Evolutionary conservation across 2,797 vertebrate species (phyloP), one percentile per base, ranked within the genome.

Genomic region (Bradypodion pumilum): DNA sequence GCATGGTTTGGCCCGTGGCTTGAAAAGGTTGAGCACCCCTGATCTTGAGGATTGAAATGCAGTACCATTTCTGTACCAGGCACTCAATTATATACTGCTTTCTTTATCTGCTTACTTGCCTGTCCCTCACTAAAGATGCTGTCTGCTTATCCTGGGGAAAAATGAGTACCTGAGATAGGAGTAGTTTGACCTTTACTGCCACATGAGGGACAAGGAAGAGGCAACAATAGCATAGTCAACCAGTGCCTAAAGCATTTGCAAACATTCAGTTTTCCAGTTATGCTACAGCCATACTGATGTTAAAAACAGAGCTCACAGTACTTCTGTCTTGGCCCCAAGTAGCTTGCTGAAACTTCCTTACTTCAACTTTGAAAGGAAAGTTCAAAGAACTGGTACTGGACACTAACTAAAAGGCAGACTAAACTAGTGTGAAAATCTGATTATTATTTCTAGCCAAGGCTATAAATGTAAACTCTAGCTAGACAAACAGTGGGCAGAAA

Each of bases 381-480:
- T 23, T 81, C 42, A 66, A 46, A 29, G 8, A 46, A 62, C 19
- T 63, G 62, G 52, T 4, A 56, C 52, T 56, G 16, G 5, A 19
- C 19, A 56, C 52, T 19, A 56, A 56, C 52, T 56, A 52, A 56
- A 56, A 56, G 44, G 13, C 65, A 78, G n/a, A 19, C 35, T 83
- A 59, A 4, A 80, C 35, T 65, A 73, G 52, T 78, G 73, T 10
- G 52, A 73, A 77, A 40, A 35, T 77, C 77, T 66, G n/a, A 86
- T 81, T 4, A 4, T 74, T 42, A 42, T 56, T 65, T 72, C 46
- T 81, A 68, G 66, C 10, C 79, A 60, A 84, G 44, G 4, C 27
- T 49, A 9, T 49, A 0, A 2, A 19, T 56, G 52, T 21, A 56
- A 56, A 56, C 52, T 56, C 5, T 56, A 19, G 52, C 52, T 66